Percentiles rank a stretch among this genome's conserved stretches.
These are phyloP conservation scores for Halocynthia roretzi DNA, from an alignment of 23 tunicate genomes.

Conservation along the genomic window DNA sequence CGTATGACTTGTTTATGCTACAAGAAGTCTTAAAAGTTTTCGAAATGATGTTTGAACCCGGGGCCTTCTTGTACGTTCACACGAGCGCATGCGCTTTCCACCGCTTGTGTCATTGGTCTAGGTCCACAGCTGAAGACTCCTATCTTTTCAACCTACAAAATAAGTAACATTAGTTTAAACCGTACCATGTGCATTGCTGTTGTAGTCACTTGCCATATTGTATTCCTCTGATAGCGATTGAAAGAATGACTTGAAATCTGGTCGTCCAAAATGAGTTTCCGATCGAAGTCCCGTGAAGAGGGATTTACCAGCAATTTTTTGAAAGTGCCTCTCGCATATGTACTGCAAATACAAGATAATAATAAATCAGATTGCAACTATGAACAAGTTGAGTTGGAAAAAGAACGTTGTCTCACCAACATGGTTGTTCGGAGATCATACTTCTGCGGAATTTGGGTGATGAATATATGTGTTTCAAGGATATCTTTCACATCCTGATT, in stretches of 20 bases:
- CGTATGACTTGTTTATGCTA: too few species aligned
- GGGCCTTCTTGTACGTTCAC: conserved; percentile 80
- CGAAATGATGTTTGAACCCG: conserved; percentile 69
- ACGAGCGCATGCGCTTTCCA: conserved; percentile 57
- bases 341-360: conserved; percentile 25
- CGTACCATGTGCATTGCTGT: too few species aligned
- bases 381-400: neutral
- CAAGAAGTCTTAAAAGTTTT: conserved; percentile 58
- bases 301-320: conserved; percentile 65
- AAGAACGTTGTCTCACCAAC: conserved; percentile 42
- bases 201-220: conserved; percentile 14
- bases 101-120: conserved; percentile 79
- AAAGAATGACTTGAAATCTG: conserved; percentile 66
- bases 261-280: conserved; percentile 90
- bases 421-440: conserved; percentile 86
- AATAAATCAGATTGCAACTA: neutral
- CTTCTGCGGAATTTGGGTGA: conserved; percentile 73
- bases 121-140: conserved; percentile 99
- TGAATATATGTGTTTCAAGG: conserved; percentile 84
- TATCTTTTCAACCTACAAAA: conserved; percentile 70
- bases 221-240: conserved; percentile 49
- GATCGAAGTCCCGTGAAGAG: conserved; percentile 92
- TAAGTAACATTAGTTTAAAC: neutral
- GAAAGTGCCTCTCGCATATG: conserved; percentile 79
- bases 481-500: conserved; percentile 28